phyloP scores from a whole-genome alignment of 2,888 invertebrate species.

The Portevinia maculata region DNA sequence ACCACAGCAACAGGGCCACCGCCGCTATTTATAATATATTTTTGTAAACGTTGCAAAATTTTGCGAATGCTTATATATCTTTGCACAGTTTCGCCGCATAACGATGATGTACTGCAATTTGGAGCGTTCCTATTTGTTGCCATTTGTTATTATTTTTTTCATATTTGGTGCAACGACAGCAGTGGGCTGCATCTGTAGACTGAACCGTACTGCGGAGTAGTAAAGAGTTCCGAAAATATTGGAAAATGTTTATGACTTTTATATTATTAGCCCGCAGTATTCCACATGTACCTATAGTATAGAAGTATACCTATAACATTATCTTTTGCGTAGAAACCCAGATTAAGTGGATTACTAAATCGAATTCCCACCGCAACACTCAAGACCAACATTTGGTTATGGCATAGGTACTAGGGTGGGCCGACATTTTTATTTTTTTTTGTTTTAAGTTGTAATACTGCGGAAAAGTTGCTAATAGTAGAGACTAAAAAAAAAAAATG shows the following conservation, averaged over 20 bases:
- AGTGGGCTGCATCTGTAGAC: neutral
- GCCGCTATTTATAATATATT: conserved; percentile 21
- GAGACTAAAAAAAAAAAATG: no score
- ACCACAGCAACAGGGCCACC: conserved; percentile 4
- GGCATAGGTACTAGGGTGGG: no score
- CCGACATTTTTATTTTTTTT: no score
- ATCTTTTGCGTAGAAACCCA: no score
- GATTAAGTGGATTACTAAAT: no score
- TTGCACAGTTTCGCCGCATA: conserved; percentile 20
- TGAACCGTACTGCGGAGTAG: neutral
- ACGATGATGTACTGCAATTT: conserved; percentile 44
- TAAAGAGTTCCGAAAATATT: conserved; percentile 1
- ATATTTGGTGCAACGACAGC: neutral
- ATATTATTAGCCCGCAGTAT: no score
- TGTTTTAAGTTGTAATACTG: no score
- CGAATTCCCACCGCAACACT: no score
- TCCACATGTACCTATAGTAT: no score
- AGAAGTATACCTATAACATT: no score
- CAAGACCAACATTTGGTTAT: no score
- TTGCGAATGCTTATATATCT: conserved; percentile 18
- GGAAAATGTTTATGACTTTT: conserved; percentile 19
- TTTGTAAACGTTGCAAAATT: conserved; percentile 49
- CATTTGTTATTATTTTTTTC: conserved; percentile 21
- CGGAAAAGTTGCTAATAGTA: no score
- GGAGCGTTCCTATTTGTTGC: conserved; percentile 32